Base-by-base conservation (phyloP, 2,797 vertebrate species). In the Etheostoma nigrum region DNA sequence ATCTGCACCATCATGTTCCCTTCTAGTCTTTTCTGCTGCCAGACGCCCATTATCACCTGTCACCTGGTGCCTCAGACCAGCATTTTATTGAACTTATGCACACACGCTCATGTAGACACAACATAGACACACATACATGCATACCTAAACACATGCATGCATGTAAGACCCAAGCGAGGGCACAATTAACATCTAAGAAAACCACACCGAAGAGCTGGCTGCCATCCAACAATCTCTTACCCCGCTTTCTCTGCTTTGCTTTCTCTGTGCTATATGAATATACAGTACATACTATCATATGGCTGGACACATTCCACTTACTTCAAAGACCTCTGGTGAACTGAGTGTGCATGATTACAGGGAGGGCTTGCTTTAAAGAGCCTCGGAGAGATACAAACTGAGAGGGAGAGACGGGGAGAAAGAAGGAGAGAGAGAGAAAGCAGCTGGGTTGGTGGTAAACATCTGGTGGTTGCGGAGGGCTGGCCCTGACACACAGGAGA, bases 381-480 rank as follows among this genome's bases (percentile, higher is more conserved):
- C 69, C 71, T 79, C 48, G 6, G 77, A 81, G 76, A 87, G 74
- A 25, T 52, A 65, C 67, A 84, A 70, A 54, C 51, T 13, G 61
- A 75, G 72, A 78, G 59, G 25, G 73, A 79, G 74, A 74, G 71
- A 87, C 40, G 15, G 62, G 62, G 66, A 79, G 65, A 82, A 74
- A 75, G 79, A 79, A 49, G 58, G 62, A 15, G 52, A 52, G 74
- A 71, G 84, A 85, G 76, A 89, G 89, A 85, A 79, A 94, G 86
- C 90, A 95, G 90, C 86, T 91, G 94, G 93, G 80, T 71, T 72
- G 82, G 89, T 87, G 85, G 84, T 89, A 84, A 92, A 93, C 92
- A 93, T 94, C 92, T 94, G 91, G 82, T 54, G 80, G 83, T 78
- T 75, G 78, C 83, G 78, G 85, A 86, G 80, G 78, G 72, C 82